Evolutionary conservation across 2,797 vertebrate genomes (phyloP), one percentile per base, ranked within the genome.

Genomic region (Hylomyscus alleni): DNA sequence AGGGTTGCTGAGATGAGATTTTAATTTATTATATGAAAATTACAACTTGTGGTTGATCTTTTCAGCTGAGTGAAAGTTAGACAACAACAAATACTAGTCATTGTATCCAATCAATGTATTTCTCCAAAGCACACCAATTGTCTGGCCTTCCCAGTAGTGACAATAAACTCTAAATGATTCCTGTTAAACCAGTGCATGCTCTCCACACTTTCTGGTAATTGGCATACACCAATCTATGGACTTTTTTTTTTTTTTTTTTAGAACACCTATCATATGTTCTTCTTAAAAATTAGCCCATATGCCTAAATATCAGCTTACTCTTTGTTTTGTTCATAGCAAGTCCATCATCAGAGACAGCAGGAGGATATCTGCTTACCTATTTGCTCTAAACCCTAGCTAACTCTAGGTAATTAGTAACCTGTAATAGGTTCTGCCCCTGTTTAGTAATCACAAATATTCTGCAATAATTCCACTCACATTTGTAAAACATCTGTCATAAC

Each of bases 11-110:
- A 95, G 85, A 76, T 31, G 22, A 26, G 52, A 83, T 60, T 96
- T 92, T 89, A 94, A 96, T 95, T 95, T 47, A 22, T 13, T 90
- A 56, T 11, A 13, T 75, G 56, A 40, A 40, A 94, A 83, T 90
- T 22, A 62, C 50, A 11, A 82, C 65, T 62, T 89, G 82, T 44
- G 26, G 29, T 58, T 93, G 31, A 77, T 34, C 15, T 90, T 60
- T 67, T 86, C 50, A 6, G 17, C 17, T 62, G 10, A 58, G 29
- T 34, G 77, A 93, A 94, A 72, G 15, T 89, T 80, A 94, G 37
- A 76, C 4, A 17, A 8, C 2, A 14, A 26, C 13, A 86, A 54
- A 89, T 29, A 67, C 58, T 78, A 76, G 22, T 29, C 75, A 29
- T 29, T 47, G 44, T 47, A 76, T 76, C 44, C 44, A 47, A 14